These are phyloP conservation scores for Microplitis manilae DNA, from an alignment of 2,888 invertebrate genomes.

Conservation along the genomic window DNA sequence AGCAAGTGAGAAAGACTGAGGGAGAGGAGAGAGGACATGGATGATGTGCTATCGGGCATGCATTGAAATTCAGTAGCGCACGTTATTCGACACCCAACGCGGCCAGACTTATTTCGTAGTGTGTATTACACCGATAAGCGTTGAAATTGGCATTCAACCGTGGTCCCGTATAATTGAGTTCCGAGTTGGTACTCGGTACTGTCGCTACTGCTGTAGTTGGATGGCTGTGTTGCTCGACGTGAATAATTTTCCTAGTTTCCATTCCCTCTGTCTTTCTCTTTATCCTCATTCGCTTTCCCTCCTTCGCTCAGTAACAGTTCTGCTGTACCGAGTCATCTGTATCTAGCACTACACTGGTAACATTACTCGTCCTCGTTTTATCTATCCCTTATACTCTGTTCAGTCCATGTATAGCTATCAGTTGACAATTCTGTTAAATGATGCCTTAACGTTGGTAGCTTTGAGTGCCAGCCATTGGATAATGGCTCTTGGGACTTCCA, in stretches of 20 bases:
- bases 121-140: conserved; percentile 62
- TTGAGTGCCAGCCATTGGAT: not conserved
- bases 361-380: conserved; percentile 2
- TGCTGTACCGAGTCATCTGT: conserved; percentile 9
- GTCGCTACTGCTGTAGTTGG: conserved; percentile 28
- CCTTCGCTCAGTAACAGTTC: conserved; percentile 19
- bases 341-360: not conserved
- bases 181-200: conserved; percentile 61
- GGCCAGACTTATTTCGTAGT: conserved; percentile 61
- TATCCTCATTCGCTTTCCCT: not conserved
- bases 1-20: not conserved
- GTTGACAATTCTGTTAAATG: conserved; percentile 1
- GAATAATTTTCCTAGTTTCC: conserved; percentile 60
- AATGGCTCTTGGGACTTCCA: not conserved
- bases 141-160: conserved; percentile 67
- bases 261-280: conserved; percentile 26
- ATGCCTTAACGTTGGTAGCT: not conserved
- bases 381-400: not conserved
- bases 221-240: conserved; percentile 52
- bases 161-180: conserved; percentile 69
- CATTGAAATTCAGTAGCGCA: conserved; percentile 57
- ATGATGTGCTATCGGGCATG: conserved; percentile 45
- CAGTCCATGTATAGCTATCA: not conserved
- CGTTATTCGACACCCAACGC: conserved; percentile 56
- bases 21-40: conserved; percentile 27